These are phyloP conservation scores for Apodemia duryi DNA, from an alignment of 2,888 invertebrate species.

Conservation along the genomic window DNA sequence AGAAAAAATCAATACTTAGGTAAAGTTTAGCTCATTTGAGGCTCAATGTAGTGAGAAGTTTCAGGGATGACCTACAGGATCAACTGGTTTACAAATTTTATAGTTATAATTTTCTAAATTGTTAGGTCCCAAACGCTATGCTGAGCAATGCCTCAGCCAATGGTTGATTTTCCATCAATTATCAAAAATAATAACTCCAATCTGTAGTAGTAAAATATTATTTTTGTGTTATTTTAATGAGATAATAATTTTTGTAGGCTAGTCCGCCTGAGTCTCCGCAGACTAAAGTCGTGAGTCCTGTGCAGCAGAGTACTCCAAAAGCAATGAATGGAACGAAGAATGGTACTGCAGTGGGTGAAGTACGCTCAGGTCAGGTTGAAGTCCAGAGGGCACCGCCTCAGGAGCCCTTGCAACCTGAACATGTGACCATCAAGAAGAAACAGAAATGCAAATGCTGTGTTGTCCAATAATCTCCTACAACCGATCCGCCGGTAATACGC, in stretches of 20 bases:
- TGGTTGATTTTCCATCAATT: too few species aligned
- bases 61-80: too few species aligned
- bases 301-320: conserved; percentile 58
- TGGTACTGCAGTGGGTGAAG: conserved; percentile 53
- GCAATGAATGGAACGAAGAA: conserved; percentile 74
- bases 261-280: conserved; percentile 61
- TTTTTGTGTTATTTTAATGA: too few species aligned
- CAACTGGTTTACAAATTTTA: too few species aligned
- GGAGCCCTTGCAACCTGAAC: conserved; percentile 91
- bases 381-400: conserved; percentile 87
- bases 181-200: too few species aligned
- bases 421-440: conserved; percentile 96
- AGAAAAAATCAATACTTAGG: too few species aligned
- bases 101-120: too few species aligned
- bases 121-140: too few species aligned
- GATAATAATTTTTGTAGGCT: conserved; percentile 39
- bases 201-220: too few species aligned
- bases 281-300: conserved; percentile 53
- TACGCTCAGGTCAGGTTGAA: conserved; percentile 79
- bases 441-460: conserved; percentile 97
- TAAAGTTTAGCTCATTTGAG: too few species aligned
- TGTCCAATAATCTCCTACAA: conserved; percentile 83
- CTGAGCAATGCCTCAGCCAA: too few species aligned
- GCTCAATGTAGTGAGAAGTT: too few species aligned
- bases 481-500: conserved; percentile 49